phyloP scores from a whole-genome alignment of 2,888 invertebrate genomes.

The Hypsopygia costalis region DNA sequence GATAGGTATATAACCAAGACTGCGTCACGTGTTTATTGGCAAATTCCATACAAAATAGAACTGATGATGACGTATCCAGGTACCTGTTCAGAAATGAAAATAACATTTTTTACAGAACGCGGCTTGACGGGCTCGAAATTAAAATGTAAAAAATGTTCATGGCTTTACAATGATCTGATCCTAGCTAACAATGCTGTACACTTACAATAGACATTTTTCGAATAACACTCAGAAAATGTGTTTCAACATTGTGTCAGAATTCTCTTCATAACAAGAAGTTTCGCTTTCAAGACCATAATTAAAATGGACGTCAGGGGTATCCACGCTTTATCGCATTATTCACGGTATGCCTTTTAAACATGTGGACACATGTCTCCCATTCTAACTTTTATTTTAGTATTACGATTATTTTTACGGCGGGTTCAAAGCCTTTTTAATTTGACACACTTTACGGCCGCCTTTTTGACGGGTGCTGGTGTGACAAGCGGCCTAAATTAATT shows the following conservation, averaged over 20 bases:
- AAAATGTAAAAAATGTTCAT: too few species aligned
- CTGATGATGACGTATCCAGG: too few species aligned
- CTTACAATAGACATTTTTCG: too few species aligned
- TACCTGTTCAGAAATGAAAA: too few species aligned
- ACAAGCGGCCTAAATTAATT: conserved; percentile 37
- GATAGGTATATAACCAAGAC: too few species aligned
- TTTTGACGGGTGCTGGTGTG: conserved; percentile 47
- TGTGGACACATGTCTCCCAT: conserved; percentile 72
- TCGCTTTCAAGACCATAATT: conserved; percentile 34
- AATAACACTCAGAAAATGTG: too few species aligned
- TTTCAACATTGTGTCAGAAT: neutral
- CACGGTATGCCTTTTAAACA: conserved; percentile 64
- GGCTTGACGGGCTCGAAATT: too few species aligned
- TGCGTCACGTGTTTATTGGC: too few species aligned
- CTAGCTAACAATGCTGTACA: too few species aligned
- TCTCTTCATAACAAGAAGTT: conserved; percentile 18
- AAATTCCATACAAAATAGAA: too few species aligned
- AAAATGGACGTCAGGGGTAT: conserved; percentile 16
- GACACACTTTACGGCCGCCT: conserved; percentile 66
- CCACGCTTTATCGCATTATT: conserved; percentile 65
- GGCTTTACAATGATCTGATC: too few species aligned
- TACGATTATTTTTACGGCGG: conserved; percentile 63
- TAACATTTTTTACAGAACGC: too few species aligned
- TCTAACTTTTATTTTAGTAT: conserved; percentile 65
- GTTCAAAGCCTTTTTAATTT: conserved; percentile 74